Base-by-base conservation (phyloP, 2,888 invertebrate genomes). In the Thecophora atra region DNA sequence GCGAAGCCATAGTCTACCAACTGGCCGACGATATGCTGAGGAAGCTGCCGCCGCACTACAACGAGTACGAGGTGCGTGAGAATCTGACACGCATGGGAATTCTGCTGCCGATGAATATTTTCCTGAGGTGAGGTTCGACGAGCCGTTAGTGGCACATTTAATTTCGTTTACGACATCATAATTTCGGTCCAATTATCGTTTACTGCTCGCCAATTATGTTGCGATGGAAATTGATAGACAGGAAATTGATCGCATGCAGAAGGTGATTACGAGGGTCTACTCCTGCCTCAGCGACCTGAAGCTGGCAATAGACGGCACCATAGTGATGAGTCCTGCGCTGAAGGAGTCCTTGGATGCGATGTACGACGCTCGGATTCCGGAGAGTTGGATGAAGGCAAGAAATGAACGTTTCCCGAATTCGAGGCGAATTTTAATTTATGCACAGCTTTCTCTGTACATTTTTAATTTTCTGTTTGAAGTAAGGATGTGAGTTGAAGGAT, bases 321-420 rank as follows among this genome's bases (percentile, higher is more conserved):
- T 98, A 79, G 94, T 98, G 30, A 98, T 98, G 98, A 97, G 96
- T 81, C 95, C 96, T 82, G 92, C 91, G 26, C 88, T 98, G 42
- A 89, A 95, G 74, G 94, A 94, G 78, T 94, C 97, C 0, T 88
- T 98, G 47, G 97, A 98, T 84, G 94, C 97, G 17, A 98, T 98
- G 96, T 98, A 96, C 83, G 98, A 98, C 84, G 98, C 98, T 2
- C 90, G 97, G 75, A 95, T 98, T 77, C 98, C 98, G 0, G 93
- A 93, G 73, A 90, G 90, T 74, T 98, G 98, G 98, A 91, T 92
- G 81, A 97, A 95, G 91, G 94, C 93, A 79, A 76, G 79, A 37
- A 63, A 37, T 11, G 7, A 11, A 37, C 37, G 37, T 37, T 8
- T 5, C 30, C 30, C 30, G 60, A 60, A 17, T 11, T 11, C 4